A percentile compares a stretch with the other conserved stretches of the same genome.
Conservation (phyloP, 2,113 vertebrate genomes). For the Neogale vison region DNA sequence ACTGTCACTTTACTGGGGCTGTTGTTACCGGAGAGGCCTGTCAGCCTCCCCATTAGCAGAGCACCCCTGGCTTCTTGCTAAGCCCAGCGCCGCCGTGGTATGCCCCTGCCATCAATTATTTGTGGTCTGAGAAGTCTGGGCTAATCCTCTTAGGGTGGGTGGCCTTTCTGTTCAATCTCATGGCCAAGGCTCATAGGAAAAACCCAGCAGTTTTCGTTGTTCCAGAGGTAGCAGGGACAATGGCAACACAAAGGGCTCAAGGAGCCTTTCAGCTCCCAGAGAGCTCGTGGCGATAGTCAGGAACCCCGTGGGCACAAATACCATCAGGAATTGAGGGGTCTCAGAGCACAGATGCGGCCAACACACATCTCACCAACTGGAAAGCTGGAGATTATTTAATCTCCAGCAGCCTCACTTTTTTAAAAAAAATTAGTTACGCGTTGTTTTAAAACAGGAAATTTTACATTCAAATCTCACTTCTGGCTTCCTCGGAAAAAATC, state of each 20-base stretch:
- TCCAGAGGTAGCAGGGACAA: not conserved
- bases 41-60: not conserved
- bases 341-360: fast-evolving
- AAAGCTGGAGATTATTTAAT: not conserved
- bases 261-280: not conserved
- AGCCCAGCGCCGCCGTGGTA: not conserved
- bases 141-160: not conserved
- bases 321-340: not conserved
- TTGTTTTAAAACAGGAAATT: not conserved
- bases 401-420: not conserved
- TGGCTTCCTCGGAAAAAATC: not conserved
- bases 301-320: not conserved
- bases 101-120: not conserved
- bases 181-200: not conserved
- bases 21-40: not conserved
- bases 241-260: not conserved
- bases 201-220: not conserved
- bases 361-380: not conserved
- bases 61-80: not conserved
- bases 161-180: not conserved
- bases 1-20: not conserved
- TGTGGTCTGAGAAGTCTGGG: not conserved
- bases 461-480: not conserved
- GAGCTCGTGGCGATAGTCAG: not conserved
- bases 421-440: not conserved